phyloP scores from a whole-genome alignment of 1,140 invertebrate species.

The Orchesella cincta region DNA sequence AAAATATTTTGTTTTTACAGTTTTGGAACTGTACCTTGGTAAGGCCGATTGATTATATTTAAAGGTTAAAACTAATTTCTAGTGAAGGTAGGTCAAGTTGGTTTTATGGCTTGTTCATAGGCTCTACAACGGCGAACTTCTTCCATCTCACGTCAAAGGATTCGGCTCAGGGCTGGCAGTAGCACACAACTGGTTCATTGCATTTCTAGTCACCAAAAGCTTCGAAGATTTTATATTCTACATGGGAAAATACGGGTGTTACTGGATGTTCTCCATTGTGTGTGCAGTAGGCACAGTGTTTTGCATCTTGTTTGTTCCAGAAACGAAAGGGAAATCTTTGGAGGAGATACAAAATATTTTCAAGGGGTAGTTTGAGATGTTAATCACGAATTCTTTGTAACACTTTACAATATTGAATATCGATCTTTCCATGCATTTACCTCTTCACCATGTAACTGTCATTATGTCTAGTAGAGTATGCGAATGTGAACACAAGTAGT shows the following conservation, averaged over 20 bases:
- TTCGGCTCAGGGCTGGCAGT: slow-evolving; percentile 52
- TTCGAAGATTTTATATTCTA: slow-evolving; percentile 59
- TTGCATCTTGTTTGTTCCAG: slow-evolving; percentile 61
- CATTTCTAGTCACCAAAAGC: slow-evolving; percentile 61
- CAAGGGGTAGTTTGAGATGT: slow-evolving; percentile 26
- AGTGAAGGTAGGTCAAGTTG: too few relatives aligned
- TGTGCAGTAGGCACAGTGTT: slow-evolving; percentile 59
- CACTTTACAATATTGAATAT: too few relatives aligned
- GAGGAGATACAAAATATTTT: slow-evolving; percentile 61
- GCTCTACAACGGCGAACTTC: slow-evolving; percentile 8
- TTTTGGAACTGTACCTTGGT: slow-evolving; percentile 16
- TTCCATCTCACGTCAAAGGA: slow-evolving; percentile 24
- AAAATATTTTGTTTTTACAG: not conserved
- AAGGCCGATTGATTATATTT: too few relatives aligned
- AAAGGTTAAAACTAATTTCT: too few relatives aligned
- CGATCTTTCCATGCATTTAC: too few relatives aligned
- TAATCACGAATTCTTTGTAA: too few relatives aligned
- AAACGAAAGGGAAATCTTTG: slow-evolving; percentile 63
- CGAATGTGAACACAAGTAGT: too few relatives aligned
- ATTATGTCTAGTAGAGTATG: too few relatives aligned
- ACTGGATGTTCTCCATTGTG: slow-evolving; percentile 55
- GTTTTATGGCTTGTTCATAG: not conserved
- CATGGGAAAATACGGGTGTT: slow-evolving; percentile 56
- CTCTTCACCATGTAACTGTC: too few relatives aligned
- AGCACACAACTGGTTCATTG: slow-evolving; percentile 58